Conservation (phyloP, 64 coral and sea anemone species). For the Montipora capricornis region DNA sequence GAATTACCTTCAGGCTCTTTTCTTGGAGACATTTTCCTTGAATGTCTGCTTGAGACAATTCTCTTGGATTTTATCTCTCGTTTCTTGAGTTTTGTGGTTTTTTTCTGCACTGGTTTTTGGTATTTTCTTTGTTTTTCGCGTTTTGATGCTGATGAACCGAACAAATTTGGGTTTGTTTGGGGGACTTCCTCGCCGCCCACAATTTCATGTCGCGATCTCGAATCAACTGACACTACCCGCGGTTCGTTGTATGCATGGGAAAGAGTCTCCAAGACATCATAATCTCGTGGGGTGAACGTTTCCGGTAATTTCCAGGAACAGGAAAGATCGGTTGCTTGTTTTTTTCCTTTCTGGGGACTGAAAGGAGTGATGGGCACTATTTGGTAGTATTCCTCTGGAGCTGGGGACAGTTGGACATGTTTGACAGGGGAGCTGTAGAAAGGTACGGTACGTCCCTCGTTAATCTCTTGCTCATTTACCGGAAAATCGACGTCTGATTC, state of each 20-base stretch:
- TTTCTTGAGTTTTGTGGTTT: neutral
- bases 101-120: neutral
- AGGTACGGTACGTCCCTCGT: neutral
- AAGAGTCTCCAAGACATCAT: constrained; percentile 86
- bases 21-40: constrained; percentile 33
- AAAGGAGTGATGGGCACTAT: constrained; percentile 87
- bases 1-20: constrained; percentile 28
- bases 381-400: constrained; percentile 92
- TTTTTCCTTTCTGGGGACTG: constrained; percentile 42
- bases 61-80: neutral
- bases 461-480: neutral
- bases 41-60: neutral
- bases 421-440: constrained; percentile 37
- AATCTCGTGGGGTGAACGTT: constrained; percentile 72
- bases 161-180: constrained; percentile 1
- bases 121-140: neutral
- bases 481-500: constrained; percentile 35
- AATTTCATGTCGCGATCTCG: constrained; percentile 3
- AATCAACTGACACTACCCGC: constrained; percentile 50
- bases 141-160: neutral
- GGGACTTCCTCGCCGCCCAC: neutral
- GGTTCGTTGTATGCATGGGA: constrained; percentile 79
- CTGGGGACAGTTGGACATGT: constrained; percentile 80
- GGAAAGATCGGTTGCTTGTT: constrained; percentile 37
- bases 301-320: constrained; percentile 86